A percentile compares a stretch with the other conserved stretches of the same genome.
Evolutionary conservation across 2,113 vertebrate species (phyloP).

Genomic region (Nyctereutes procyonoides): DNA sequence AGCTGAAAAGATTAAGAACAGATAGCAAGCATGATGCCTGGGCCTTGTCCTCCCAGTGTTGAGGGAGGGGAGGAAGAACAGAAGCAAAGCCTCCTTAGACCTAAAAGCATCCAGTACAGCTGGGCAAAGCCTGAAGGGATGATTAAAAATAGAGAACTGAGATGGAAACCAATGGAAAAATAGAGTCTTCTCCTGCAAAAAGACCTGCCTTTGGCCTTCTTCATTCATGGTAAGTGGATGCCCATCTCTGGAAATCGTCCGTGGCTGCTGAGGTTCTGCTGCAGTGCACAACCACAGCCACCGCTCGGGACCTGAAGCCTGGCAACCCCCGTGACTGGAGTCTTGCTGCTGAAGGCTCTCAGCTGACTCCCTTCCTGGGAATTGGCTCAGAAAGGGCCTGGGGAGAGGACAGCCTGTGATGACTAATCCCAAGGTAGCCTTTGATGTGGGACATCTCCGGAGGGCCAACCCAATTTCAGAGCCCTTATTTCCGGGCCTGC

Average conservation of each 20-base stretch:
- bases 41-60: background rate
- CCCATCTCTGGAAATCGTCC: background rate
- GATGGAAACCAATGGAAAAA: background rate
- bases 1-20: constrained; percentile 55
- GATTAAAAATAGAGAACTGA: background rate
- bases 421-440: background rate
- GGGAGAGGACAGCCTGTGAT: background rate
- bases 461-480: background rate
- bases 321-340: fast-evolving
- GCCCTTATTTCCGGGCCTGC: background rate
- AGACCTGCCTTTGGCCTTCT: background rate
- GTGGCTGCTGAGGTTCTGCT: background rate
- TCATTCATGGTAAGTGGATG: background rate
- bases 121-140: background rate
- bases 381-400: background rate
- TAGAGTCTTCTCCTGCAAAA: background rate
- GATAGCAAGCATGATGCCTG: background rate
- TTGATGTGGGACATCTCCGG: background rate
- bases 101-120: background rate
- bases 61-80: background rate
- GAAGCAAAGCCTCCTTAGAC: background rate
- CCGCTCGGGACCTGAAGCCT: no score
- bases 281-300: fast-evolving
- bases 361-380: no score
- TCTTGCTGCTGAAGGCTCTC: background rate